Conservation (phyloP, 1,140 invertebrate genomes). For the Maconellicoccus hirsutus region DNA sequence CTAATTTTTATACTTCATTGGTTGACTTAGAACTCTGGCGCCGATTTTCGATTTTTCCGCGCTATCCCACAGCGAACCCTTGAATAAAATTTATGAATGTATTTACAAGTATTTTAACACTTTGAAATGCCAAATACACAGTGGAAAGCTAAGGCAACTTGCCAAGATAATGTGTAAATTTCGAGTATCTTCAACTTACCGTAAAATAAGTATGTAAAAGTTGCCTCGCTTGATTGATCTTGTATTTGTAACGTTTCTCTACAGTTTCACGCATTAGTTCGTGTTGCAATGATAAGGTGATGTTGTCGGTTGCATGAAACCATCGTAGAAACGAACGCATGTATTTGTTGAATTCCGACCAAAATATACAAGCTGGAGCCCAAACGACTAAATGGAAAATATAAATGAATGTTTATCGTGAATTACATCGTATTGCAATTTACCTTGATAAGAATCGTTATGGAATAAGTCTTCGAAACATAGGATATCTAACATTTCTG, state of each 20-base stretch:
- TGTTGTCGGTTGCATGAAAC: slow-evolving; percentile 43
- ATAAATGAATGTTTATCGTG: too few relatives aligned
- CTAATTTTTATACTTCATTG: slow-evolving; percentile 23
- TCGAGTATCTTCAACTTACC: slow-evolving; percentile 4
- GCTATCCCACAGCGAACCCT: slow-evolving; percentile 1
- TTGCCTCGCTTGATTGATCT: slow-evolving; percentile 34
- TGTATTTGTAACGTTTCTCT: slow-evolving; percentile 43
- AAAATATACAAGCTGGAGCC: slow-evolving; percentile 53
- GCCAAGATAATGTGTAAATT: too few relatives aligned
- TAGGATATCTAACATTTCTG: slow-evolving; percentile 60
- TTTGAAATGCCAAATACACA: too few relatives aligned
- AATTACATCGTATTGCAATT: too few relatives aligned
- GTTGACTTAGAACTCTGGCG: slow-evolving; percentile 23
- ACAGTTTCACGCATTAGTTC: slow-evolving; percentile 42
- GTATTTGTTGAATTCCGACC: slow-evolving; percentile 51
- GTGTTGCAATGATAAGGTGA: slow-evolving; percentile 52
- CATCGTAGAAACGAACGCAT: slow-evolving; percentile 53
- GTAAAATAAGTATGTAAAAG: slow-evolving; percentile 26
- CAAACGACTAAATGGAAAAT: slow-evolving; percentile 40
- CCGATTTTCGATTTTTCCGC: slow-evolving; percentile 20
- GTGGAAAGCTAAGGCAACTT: too few relatives aligned
- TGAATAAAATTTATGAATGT: not conserved
- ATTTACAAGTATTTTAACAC: too few relatives aligned
- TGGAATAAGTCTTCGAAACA: slow-evolving; percentile 57
- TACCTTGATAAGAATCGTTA: slow-evolving; percentile 32